Conservation (phyloP, 2,888 invertebrate genomes). For the Spodoptera picta region DNA sequence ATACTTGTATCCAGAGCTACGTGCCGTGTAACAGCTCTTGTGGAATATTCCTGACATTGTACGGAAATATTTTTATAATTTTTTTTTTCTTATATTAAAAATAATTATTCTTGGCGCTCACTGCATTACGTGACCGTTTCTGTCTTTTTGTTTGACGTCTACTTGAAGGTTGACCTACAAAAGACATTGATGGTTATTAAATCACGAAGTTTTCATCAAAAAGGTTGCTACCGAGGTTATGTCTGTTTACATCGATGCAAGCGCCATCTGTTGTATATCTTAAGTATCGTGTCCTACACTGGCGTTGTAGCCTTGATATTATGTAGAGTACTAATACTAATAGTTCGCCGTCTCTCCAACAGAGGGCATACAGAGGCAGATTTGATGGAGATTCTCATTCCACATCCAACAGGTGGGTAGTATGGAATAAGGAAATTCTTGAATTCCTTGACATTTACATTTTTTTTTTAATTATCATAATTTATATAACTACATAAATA, state of each 20-base stretch:
- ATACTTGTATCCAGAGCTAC: conserved; percentile 80
- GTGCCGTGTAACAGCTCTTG: conserved; percentile 77
- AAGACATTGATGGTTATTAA: not conserved
- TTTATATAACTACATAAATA: no score
- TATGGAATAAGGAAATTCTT: conserved; percentile 4
- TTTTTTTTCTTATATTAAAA: conserved; percentile 6
- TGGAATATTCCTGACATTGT: conserved; percentile 76
- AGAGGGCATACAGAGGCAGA: conserved; percentile 37
- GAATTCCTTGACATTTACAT: no score
- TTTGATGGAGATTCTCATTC: not conserved
- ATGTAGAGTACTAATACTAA: not conserved
- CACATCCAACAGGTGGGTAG: conserved; percentile 24
- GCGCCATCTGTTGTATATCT: conserved; percentile 37
- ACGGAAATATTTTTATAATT: conserved; percentile 12
- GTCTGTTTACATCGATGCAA: not conserved
- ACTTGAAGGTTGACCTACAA: no score
- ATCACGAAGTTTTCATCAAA: not conserved
- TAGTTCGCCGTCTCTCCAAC: conserved; percentile 24
- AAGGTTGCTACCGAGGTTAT: not conserved
- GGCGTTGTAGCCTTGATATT: not conserved
- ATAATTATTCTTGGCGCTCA: not conserved
- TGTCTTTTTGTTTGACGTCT: no score
- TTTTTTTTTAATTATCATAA: no score
- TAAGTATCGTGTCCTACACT: conserved; percentile 1
- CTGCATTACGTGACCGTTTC: no score